A percentile compares a stretch with the other conserved stretches of the same genome.
Evolutionary conservation across 2,888 invertebrate species (phyloP).

Genomic region (Rotaria magnacalcarata): DNA sequence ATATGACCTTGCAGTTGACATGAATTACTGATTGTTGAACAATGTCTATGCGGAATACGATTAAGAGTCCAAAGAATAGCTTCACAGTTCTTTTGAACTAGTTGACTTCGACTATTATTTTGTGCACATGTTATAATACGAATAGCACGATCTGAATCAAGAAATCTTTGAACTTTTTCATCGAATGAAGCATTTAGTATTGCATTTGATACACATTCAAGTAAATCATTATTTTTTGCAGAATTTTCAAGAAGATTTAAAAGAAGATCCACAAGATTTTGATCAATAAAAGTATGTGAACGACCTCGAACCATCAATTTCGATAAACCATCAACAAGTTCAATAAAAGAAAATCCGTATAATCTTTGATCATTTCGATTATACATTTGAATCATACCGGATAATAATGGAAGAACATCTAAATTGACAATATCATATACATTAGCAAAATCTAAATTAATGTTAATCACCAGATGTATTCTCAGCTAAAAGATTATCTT

Average conservation of each 20-base stretch:
- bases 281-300: not conserved
- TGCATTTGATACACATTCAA: conserved; percentile 34
- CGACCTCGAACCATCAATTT: conserved; percentile 28
- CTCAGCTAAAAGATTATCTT: conserved; percentile 18
- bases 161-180: conserved; percentile 9
- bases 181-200: conserved; percentile 25
- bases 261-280: conserved; percentile 6
- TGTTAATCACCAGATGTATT: not conserved
- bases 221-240: not conserved
- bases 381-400: conserved; percentile 9
- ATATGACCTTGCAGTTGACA: conserved; percentile 4
- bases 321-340: conserved; percentile 28
- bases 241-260: not conserved
- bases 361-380: not conserved
- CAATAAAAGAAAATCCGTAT: conserved; percentile 24
- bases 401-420: conserved; percentile 29
- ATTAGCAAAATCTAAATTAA: not conserved
- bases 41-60: not conserved
- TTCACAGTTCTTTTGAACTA: conserved; percentile 19
- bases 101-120: not conserved
- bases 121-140: not conserved
- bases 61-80: conserved; percentile 29
- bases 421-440: not conserved
- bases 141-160: conserved; percentile 17
- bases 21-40: not conserved